These are phyloP conservation scores for Cherax quadricarinatus DNA, from an alignment of 1,140 invertebrate species.

Conservation along the genomic window DNA sequence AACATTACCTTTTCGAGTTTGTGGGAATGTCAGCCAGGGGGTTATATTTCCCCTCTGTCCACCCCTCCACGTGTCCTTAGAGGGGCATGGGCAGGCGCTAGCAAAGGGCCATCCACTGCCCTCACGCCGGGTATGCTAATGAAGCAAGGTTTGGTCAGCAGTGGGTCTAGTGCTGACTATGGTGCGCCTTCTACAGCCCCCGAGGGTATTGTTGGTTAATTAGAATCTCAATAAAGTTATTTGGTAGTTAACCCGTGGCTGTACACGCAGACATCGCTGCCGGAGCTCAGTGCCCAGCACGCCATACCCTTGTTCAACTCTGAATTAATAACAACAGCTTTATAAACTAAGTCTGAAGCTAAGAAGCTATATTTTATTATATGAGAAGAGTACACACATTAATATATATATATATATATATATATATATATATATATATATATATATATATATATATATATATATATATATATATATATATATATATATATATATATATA, in stretches of 20 bases:
- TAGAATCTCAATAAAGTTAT: conserved; percentile 35
- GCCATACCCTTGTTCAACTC: not conserved
- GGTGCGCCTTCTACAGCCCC: not conserved
- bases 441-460: conserved; percentile 7
- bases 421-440: conserved; percentile 19
- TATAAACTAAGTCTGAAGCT: not conserved
- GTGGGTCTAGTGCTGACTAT: not conserved
- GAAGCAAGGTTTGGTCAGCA: conserved; percentile 24
- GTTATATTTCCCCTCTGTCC: not conserved
- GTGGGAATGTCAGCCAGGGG: not conserved
- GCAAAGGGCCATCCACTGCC: not conserved
- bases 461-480: not conserved
- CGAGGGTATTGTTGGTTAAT: not conserved
- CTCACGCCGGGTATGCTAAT: conserved; percentile 50
- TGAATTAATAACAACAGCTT: not conserved
- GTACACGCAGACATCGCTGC: not conserved
- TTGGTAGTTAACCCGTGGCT: not conserved
- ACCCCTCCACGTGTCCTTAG: not conserved
- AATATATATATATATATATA: conserved; percentile 1
- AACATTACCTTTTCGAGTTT: not conserved
- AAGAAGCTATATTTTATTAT: not conserved
- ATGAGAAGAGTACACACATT: not conserved
- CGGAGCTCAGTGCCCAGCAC: not conserved
- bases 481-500: conserved; percentile 11
- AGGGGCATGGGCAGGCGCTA: conserved; percentile 6